A percentile compares a stretch with the other conserved stretches of the same genome.
These are phyloP conservation scores for Hylaeus volcanicus DNA, from an alignment of 1,140 invertebrate species.

Conservation along the genomic window DNA sequence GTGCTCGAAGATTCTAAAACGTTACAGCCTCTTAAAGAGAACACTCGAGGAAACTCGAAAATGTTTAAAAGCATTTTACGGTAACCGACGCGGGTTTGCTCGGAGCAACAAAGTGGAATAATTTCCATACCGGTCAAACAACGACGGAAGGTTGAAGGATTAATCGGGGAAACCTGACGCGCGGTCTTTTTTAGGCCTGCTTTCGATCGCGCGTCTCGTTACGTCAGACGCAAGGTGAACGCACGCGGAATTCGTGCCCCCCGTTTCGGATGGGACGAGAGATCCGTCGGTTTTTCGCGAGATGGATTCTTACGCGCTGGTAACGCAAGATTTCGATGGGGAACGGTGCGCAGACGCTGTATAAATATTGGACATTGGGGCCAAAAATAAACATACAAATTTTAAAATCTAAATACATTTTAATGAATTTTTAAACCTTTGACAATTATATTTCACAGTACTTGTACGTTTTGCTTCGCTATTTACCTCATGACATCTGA, in stretches of 20 bases:
- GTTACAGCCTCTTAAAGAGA: too few relatives aligned
- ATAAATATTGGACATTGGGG: too few relatives aligned
- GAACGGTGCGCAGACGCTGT: slow-evolving; percentile 20
- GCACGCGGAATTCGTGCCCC: slow-evolving; percentile 36
- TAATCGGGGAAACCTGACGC: neutral
- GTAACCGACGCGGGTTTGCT: neutral
- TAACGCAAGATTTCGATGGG: slow-evolving; percentile 19
- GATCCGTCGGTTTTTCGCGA: slow-evolving; percentile 32
- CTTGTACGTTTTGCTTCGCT: too few relatives aligned
- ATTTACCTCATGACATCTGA: too few relatives aligned
- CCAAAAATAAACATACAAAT: too few relatives aligned
- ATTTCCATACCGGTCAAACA: neutral
- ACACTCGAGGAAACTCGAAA: too few relatives aligned
- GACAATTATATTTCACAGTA: too few relatives aligned
- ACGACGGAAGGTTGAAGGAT: neutral
- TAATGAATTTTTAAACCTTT: too few relatives aligned
- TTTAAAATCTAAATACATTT: too few relatives aligned
- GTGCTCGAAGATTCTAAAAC: too few relatives aligned
- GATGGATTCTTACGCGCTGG: slow-evolving; percentile 41
- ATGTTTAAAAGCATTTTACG: too few relatives aligned
- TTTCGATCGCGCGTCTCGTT: slow-evolving; percentile 7
- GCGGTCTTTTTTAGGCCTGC: neutral
- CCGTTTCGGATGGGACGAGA: slow-evolving; percentile 11
- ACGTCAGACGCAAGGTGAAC: neutral
- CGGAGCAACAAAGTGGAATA: neutral